Evolutionary conservation across 2,797 vertebrate genomes (phyloP).

Genomic region (Leptodactylus fallax): DNA sequence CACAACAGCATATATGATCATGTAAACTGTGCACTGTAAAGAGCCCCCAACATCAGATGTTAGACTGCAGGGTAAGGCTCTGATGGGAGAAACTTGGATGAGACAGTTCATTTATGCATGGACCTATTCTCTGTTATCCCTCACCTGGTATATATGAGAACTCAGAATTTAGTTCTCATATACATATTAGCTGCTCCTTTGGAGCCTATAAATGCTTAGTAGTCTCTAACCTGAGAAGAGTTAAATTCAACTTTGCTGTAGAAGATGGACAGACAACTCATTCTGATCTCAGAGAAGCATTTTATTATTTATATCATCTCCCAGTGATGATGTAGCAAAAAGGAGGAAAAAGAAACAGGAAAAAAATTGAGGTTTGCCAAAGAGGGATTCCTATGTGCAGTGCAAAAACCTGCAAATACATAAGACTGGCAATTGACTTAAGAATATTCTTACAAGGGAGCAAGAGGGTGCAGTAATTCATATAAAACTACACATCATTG

Average conservation of each 20-base stretch:
- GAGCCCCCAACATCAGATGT: too few relatives aligned
- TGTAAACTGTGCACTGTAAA: too few relatives aligned
- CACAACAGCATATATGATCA: too few relatives aligned
- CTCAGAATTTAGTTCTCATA: not conserved
- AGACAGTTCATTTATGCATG: too few relatives aligned
- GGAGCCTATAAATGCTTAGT: conserved; percentile 65
- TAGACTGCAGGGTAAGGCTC: too few relatives aligned
- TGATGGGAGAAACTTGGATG: too few relatives aligned
- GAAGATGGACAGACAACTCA: conserved; percentile 5
- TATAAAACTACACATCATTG: too few relatives aligned
- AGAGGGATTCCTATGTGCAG: not conserved
- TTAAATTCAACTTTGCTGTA: not conserved
- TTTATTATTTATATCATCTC: not conserved
- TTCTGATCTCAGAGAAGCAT: conserved; percentile 19
- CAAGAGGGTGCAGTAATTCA: too few relatives aligned
- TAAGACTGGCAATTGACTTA: not conserved
- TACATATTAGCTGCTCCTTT: conserved; percentile 54
- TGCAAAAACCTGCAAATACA: not conserved
- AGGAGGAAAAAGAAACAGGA: not conserved
- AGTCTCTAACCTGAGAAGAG: not conserved
- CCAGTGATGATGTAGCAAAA: not conserved
- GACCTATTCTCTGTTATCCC: too few relatives aligned
- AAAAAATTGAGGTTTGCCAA: not conserved
- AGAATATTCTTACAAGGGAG: not conserved
- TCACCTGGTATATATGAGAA: too few relatives aligned